Evolutionary conservation across 2,113 vertebrate species (phyloP).

Genomic region (Pseudorhombus dupliciocellatus): DNA sequence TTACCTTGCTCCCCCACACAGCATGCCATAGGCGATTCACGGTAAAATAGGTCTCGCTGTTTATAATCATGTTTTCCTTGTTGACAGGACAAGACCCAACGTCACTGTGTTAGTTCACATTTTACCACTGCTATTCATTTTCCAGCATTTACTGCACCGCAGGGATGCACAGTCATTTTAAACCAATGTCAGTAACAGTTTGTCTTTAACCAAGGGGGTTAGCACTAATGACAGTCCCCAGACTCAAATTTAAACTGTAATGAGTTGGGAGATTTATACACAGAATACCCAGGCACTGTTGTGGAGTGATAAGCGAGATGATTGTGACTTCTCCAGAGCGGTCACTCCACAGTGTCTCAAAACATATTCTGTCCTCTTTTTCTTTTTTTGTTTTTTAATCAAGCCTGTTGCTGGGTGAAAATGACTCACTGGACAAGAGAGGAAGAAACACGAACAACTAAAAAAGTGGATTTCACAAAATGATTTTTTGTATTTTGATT

Average conservation of each 20-base stretch:
- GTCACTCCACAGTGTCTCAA: constrained; percentile 32
- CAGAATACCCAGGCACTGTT: constrained; percentile 53
- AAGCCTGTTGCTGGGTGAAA: constrained; percentile 13
- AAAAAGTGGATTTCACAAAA: constrained; percentile 6
- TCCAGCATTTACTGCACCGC: constrained; percentile 48
- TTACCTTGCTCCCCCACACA: background rate
- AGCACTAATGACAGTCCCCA: constrained; percentile 71
- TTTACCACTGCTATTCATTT: constrained; percentile 50
- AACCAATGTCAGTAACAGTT: constrained; percentile 57
- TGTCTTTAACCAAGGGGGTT: constrained; percentile 64
- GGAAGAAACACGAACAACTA: background rate
- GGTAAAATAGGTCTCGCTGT: constrained; percentile 13
- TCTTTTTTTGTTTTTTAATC: background rate
- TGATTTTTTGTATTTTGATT: background rate
- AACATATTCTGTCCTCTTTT: constrained; percentile 44
- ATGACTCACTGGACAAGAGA: constrained; percentile 10
- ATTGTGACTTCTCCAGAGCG: constrained; percentile 46
- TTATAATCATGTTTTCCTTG: constrained; percentile 16
- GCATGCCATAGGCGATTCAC: background rate
- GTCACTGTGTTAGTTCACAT: constrained; percentile 34
- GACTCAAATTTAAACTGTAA: constrained; percentile 72
- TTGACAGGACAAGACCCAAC: constrained; percentile 11
- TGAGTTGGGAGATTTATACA: constrained; percentile 71
- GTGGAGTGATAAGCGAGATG: constrained; percentile 59
- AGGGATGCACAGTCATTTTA: constrained; percentile 57